Evolutionary conservation across 2,888 invertebrate species (phyloP), one percentile per base, ranked within the genome.

Genomic region (Hyposoter dolosus): DNA sequence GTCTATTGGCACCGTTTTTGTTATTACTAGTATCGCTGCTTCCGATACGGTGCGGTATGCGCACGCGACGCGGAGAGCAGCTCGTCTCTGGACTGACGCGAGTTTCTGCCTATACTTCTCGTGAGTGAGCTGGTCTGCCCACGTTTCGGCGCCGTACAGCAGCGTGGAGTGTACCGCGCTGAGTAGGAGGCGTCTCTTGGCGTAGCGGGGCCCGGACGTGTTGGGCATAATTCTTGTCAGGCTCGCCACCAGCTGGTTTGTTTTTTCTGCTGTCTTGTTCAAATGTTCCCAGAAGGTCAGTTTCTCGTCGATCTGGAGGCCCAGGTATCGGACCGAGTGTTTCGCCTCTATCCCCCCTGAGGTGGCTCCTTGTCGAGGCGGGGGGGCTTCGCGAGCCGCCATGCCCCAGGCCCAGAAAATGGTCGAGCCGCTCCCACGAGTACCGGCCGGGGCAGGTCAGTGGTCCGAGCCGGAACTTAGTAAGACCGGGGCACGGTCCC

Each of bases 21-120:
- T n/a, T n/a, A n/a, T n/a, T n/a, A n/a, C n/a, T n/a, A n/a, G n/a
- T n/a, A n/a, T n/a, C n/a, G n/a, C n/a, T n/a, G n/a, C n/a, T n/a
- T n/a, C n/a, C n/a, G n/a, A n/a, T n/a, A n/a, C n/a, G n/a, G n/a
- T n/a, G n/a, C n/a, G n/a, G n/a, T n/a, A n/a, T n/a, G n/a, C n/a
- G n/a, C n/a, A n/a, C n/a, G n/a, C n/a, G n/a, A n/a, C n/a, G 40
- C 89, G 65, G 10, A 90, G 83, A n/a, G 89, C 89, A 23, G 65
- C 82, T 23, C 86, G 72, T 45, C 89, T 65, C 66, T 91, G 88
- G 53, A 86, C 84, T 35, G 84, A 63, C 5, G 90, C 82, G 10
- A 89, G 86, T 74, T 79, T 82, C 10, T 80, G 84, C 17, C 88
- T 66, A n/a, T 86, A 85, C 12, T 71, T 85, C 50, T 84, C 83